Base-by-base conservation (phyloP, 2,113 vertebrate genomes). In the Gadus macrocephalus region DNA sequence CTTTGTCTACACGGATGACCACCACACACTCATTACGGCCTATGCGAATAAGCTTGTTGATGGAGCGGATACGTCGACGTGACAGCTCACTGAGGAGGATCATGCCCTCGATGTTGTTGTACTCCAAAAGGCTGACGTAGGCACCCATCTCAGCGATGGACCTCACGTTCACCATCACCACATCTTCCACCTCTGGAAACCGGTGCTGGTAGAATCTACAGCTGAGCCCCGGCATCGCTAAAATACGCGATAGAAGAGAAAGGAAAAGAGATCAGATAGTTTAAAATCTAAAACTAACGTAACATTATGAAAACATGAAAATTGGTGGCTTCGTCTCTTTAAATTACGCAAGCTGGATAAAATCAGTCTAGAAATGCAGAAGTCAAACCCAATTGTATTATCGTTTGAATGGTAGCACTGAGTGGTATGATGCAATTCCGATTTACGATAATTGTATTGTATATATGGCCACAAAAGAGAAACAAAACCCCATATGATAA, bases 41-140 rank as follows among this genome's bases (percentile, higher is more conserved):
- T 1, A 99, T 99, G 69, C 97, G 94, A 83, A 99, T 99, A 76
- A 99, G 96, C 82, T 99, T 99, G 91, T 99, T 99, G 82, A 99
- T 99, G 86, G 97, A 99, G 63, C 97, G 96, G 65, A 99, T 99
- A 2, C 97, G 96, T 25, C 97, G 92, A 28, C 97, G 92, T 0
- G 97, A 99, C 16, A 99, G 88, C 78, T 99, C 97, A 5, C 97
- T 99, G 55, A 99, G 93, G 28, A 99, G 94, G 87, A 99, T 99
- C 97, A 99, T 99, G 89, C 97, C 97, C 76, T 99, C 96, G 0
- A 99, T 99, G 84, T 97, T 98, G 92, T 99, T 98, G 87, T 99
- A 99, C 73, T 99, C 97, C 86, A 99, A 75, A 17, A 99, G 90
- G 92, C 96, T 98, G 88, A 99, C 97, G 0, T 98, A 99, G 70